phyloP scores from a whole-genome alignment of 2,113 vertebrate genomes.

The Myiopsitta monachus region DNA sequence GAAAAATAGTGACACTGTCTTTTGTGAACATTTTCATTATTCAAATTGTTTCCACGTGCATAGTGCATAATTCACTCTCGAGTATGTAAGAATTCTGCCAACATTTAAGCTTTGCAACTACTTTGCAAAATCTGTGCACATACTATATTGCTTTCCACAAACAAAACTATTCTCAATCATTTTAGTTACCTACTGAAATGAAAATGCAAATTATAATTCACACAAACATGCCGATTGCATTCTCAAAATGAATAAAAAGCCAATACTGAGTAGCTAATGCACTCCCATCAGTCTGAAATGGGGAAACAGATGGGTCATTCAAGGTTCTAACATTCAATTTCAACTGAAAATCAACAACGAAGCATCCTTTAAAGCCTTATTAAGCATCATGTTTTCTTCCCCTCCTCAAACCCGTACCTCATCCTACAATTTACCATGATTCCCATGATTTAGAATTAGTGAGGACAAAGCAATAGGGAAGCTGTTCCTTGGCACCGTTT shows the following conservation, averaged over 20 bases:
- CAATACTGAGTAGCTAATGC: not conserved
- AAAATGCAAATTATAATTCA: not conserved
- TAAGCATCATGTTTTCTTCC: not conserved
- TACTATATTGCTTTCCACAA: not conserved
- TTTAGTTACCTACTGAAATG: not conserved
- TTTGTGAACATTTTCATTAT: not conserved
- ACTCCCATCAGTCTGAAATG: not conserved
- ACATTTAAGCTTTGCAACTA: not conserved
- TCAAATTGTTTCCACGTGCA: not conserved
- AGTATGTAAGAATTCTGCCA: not conserved
- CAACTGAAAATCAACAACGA: not conserved
- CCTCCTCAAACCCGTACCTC: not conserved
- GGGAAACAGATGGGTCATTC: not conserved
- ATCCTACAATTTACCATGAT: not conserved
- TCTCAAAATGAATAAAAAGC: slow-evolving; percentile 11
- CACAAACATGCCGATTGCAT: not conserved
- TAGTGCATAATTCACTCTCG: not conserved
- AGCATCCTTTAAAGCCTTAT: slow-evolving; percentile 33
- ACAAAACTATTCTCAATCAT: not conserved
- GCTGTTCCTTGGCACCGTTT: not conserved
- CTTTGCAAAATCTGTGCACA: not conserved
- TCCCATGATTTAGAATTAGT: not conserved
- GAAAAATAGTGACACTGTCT: not conserved
- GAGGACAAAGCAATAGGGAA: not conserved
- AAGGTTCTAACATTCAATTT: not conserved